phyloP scores from a whole-genome alignment of 1,140 invertebrate genomes.

The Sinella curviseta region DNA sequence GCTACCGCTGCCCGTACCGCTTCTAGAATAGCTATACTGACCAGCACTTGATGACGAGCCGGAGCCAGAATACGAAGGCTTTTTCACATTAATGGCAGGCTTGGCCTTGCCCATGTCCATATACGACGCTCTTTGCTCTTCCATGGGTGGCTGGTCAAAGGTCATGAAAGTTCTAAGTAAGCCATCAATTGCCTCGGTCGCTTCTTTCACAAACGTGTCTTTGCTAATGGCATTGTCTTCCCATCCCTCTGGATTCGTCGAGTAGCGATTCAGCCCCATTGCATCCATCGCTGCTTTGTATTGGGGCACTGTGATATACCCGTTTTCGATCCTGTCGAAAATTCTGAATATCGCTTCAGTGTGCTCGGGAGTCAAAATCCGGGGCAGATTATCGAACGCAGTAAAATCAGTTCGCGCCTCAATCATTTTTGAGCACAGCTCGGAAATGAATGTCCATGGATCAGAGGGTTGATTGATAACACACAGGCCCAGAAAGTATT shows the following conservation, averaged over 20 bases:
- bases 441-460: not conserved
- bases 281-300: slow-evolving; percentile 15
- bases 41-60: too few species aligned
- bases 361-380: not conserved
- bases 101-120: too few species aligned
- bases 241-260: not conserved
- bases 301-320: not conserved
- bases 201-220: slow-evolving; percentile 8
- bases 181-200: not conserved
- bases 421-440: not conserved
- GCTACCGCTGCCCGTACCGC: not conserved
- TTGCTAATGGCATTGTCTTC: not conserved
- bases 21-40: too few species aligned
- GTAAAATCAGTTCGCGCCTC: not conserved
- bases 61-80: too few species aligned
- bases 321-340: slow-evolving; percentile 4
- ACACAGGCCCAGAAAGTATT: slow-evolving; percentile 14
- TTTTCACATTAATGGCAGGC: too few species aligned
- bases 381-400: not conserved
- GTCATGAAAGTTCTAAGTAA: slow-evolving; percentile 3
- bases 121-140: too few species aligned
- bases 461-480: not conserved
- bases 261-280: not conserved
- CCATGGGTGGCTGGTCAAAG: not conserved
- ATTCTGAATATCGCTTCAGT: slow-evolving; percentile 4